Conservation (phyloP, 1,140 invertebrate species). For the Charaxes varanes region DNA sequence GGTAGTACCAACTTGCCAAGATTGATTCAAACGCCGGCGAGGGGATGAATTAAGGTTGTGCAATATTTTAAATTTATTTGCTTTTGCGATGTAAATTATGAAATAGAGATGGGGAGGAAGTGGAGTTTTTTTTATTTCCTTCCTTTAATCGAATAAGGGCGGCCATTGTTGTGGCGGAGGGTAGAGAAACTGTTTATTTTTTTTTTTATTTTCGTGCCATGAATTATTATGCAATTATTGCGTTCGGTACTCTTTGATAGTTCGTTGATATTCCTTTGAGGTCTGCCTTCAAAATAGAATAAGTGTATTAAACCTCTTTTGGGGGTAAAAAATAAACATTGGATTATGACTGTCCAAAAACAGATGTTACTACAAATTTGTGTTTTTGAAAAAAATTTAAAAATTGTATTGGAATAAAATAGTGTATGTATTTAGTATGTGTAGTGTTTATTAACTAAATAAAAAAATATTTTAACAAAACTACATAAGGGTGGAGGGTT, state of each 20-base stretch:
- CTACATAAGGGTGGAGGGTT: too few relatives aligned
- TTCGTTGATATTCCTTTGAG: constrained; percentile 14
- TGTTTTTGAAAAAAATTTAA: too few relatives aligned
- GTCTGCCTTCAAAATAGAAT: constrained; percentile 2
- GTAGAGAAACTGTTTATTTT: constrained; percentile 1
- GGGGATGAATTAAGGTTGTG: constrained; percentile 38
- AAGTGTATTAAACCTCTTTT: too few relatives aligned
- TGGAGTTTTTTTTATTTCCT: constrained; percentile 40
- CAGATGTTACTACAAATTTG: too few relatives aligned
- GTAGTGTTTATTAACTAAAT: too few relatives aligned
- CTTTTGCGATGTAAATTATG: constrained; percentile 68
- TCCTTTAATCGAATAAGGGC: constrained; percentile 57
- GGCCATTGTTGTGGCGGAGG: constrained; percentile 6
- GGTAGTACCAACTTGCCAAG: constrained; percentile 3
- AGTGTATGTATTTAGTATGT: too few relatives aligned
- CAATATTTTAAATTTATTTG: constrained; percentile 72
- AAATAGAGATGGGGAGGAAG: constrained; percentile 53
- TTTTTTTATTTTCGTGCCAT: constrained; percentile 1
- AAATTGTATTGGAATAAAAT: too few relatives aligned
- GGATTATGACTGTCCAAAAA: too few relatives aligned
- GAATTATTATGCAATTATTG: constrained; percentile 6
- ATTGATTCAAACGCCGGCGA: constrained; percentile 19
- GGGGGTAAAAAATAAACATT: too few relatives aligned
- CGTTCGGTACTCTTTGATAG: constrained; percentile 3
- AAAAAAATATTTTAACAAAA: too few relatives aligned